Conservation (phyloP, 92 coral and sea anemone genomes). For the Epizoanthus stellaris region DNA sequence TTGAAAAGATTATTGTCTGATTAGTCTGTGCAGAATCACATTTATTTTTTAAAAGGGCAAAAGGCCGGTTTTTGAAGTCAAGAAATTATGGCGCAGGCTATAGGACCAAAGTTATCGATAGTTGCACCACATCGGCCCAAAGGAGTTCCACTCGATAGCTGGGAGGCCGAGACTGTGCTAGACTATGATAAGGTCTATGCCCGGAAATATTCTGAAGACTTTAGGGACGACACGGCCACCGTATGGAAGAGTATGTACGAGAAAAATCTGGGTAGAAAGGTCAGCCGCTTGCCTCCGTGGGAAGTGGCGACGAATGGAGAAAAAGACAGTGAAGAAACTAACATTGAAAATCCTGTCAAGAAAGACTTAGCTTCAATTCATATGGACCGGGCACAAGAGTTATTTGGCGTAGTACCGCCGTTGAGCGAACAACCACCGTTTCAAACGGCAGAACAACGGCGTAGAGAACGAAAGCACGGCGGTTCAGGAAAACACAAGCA, state of each 20-base stretch:
- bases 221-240: conserved; percentile 88
- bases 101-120: conserved; percentile 27
- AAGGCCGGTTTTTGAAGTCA: too few species aligned
- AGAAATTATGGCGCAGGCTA: background rate
- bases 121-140: conserved; percentile 35
- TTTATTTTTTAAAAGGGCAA: background rate
- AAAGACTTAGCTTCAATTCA: conserved; percentile 74
- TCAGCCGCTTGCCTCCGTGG: conserved; percentile 88
- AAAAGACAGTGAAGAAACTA: conserved; percentile 49
- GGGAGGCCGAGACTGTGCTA: conserved; percentile 69
- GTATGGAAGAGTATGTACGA: conserved; percentile 96
- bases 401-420: conserved; percentile 24
- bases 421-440: conserved; percentile 46
- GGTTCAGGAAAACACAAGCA: conserved; percentile 9
- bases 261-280: conserved; percentile 85
- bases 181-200: conserved; percentile 77
- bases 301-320: conserved; percentile 48
- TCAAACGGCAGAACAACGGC: conserved; percentile 70
- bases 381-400: conserved; percentile 63
- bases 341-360: conserved; percentile 56
- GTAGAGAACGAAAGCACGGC: conserved; percentile 55
- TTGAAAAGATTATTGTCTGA: background rate
- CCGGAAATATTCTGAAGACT: conserved; percentile 72
- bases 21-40: background rate
- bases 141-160: conserved; percentile 64